Evolutionary conservation across 2,888 invertebrate genomes (phyloP).

Genomic region (Apamea sordens): DNA sequence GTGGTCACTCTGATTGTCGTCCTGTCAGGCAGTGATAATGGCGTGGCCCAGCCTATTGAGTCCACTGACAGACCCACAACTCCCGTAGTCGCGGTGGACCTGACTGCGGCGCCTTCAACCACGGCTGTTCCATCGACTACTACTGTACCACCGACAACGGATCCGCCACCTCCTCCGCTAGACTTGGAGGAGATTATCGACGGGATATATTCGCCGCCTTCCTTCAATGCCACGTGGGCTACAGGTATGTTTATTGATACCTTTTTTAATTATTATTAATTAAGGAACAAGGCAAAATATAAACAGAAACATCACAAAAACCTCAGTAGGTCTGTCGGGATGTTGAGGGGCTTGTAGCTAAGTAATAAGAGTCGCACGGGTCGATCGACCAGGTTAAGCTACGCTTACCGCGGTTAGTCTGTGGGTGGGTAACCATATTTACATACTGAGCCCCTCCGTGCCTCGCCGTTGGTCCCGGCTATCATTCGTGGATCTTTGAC

Average conservation of each 20-base stretch:
- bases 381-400: too few relatives aligned
- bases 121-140: conserved; percentile 47
- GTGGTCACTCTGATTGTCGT: conserved; percentile 91
- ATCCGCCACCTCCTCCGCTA: conserved; percentile 70
- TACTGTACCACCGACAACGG: conserved; percentile 69
- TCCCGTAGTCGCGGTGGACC: conserved; percentile 48
- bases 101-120: conserved; percentile 59
- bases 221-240: conserved; percentile 96
- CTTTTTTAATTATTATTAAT: background rate
- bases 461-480: too few relatives aligned
- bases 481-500: too few relatives aligned
- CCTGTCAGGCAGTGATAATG: conserved; percentile 82
- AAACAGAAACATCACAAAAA: too few relatives aligned
- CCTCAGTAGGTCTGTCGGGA: too few relatives aligned
- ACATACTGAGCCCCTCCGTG: too few relatives aligned
- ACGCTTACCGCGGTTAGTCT: too few relatives aligned
- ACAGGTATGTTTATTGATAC: conserved; percentile 89
- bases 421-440: too few relatives aligned
- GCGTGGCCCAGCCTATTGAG: conserved; percentile 75
- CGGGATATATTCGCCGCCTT: conserved; percentile 91
- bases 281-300: too few relatives aligned
- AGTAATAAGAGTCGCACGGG: too few relatives aligned
- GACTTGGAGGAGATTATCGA: conserved; percentile 93
- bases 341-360: too few relatives aligned
- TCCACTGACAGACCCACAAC: conserved; percentile 72